Evolutionary conservation across 2,113 vertebrate species (phyloP), one percentile per base, ranked within the genome.

Genomic region (Ranitomeya imitator): DNA sequence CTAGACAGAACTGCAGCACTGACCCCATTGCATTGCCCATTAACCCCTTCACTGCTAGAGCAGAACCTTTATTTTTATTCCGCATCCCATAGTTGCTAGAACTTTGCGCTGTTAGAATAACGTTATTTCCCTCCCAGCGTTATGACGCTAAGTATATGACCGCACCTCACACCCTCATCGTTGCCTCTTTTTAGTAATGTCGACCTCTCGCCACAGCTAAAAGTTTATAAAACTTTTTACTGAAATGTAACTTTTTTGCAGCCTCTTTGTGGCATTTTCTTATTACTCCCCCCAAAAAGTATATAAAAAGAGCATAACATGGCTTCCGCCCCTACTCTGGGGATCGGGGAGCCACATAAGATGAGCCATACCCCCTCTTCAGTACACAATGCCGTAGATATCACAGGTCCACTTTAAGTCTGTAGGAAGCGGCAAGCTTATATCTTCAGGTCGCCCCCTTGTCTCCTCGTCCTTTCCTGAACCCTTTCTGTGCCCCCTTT

Each of bases 41-140:
- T 77, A 63, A 86, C 71, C 73, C 71, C 1, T 26, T n/a, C 73
- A 85, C 71, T 76, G 84, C 84, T 77, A 76, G 23, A 12, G 84
- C 84, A 60, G 37, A 51, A 71, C 52, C 60, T 85, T 85, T 37
- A 16, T 85, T 85, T 55, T 76, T 45, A 37, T 16, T 85, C 83
- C 52, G 67, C 10, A 85, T 78, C 51, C 84, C 65, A 76, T 85
- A 85, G 84, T 85, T 76, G 84, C 65, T 71, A 84, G 45, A 86
- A 52, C 57, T 79, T 63, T 54, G 77, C 65, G 23, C 79, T 60
- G 86, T 71, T 88, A 82, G 86, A 74, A n/a, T 7, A 57, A 88
- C 21, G 55, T 82, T 45, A 63, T 61, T 59, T 51, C 11, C 69
- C 26, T 5, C 83, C 65, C 73, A 54, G 26, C 23, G 14, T 65